These are phyloP conservation scores for Metridium senile DNA, from an alignment of 92 coral and sea anemone genomes.

Conservation along the genomic window DNA sequence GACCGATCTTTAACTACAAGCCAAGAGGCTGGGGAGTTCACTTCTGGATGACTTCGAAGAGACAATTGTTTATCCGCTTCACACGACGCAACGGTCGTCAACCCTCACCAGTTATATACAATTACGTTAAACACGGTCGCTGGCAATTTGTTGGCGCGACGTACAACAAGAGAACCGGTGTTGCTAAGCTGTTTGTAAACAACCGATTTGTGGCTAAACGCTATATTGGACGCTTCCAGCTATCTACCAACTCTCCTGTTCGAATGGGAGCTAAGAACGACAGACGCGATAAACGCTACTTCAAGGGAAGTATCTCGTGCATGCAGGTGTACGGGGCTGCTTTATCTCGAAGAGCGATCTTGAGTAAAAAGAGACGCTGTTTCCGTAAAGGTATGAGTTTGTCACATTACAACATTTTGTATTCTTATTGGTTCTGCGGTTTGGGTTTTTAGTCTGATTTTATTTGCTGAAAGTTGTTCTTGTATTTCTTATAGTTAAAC, in stretches of 20 bases:
- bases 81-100: slow-evolving; percentile 42
- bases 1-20: slow-evolving; percentile 61
- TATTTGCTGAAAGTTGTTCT: slow-evolving; percentile 28
- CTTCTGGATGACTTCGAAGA: slow-evolving; percentile 55
- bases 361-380: slow-evolving; percentile 21
- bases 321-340: slow-evolving; percentile 18
- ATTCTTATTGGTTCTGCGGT: too few relatives aligned
- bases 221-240: slow-evolving; percentile 30
- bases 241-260: slow-evolving; percentile 19
- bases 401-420: background rate
- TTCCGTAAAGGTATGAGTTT: slow-evolving; percentile 16
- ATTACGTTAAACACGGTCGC: background rate
- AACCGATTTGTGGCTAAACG: slow-evolving; percentile 2
- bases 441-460: too few relatives aligned
- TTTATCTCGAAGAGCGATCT: background rate
- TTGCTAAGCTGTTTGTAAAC: slow-evolving; percentile 35
- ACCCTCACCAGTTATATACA: slow-evolving; percentile 5
- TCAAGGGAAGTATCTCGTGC: slow-evolving; percentile 35
- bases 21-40: slow-evolving; percentile 57
- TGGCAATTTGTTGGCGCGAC: slow-evolving; percentile 28
- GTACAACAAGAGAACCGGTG: slow-evolving; percentile 32
- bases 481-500: background rate
- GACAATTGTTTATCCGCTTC: slow-evolving; percentile 44
- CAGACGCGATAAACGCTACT: slow-evolving; percentile 23
- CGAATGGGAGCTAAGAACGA: slow-evolving; percentile 27